These are phyloP conservation scores for Amazona vittata DNA, from an alignment of 2,113 vertebrate genomes.

Conservation along the genomic window DNA sequence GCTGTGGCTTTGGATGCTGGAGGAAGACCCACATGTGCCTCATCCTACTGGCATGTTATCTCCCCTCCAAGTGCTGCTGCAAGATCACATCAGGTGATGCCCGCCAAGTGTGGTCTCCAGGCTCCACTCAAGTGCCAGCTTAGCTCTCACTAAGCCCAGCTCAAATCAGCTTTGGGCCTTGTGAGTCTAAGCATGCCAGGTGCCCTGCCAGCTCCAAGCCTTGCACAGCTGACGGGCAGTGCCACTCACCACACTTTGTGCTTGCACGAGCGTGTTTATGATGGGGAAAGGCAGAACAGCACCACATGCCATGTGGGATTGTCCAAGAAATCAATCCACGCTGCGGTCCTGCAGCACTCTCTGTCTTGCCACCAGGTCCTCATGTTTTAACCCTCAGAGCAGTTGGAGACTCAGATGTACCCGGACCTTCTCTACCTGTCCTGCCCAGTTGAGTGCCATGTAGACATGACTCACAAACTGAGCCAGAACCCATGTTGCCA, in stretches of 20 bases:
- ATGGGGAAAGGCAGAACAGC: not conserved
- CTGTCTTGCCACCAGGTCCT: not conserved
- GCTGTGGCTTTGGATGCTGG: not conserved
- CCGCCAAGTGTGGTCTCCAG: not conserved
- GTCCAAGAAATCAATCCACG: not conserved
- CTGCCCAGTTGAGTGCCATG: not conserved
- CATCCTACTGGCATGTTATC: not conserved
- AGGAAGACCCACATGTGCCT: not conserved
- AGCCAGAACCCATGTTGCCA: not conserved
- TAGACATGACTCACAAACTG: not conserved
- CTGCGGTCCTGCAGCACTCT: not conserved
- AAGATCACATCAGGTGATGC: not conserved
- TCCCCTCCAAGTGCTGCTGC: not conserved
- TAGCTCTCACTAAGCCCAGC: not conserved
- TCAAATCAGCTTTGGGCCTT: not conserved
- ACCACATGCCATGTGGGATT: not conserved
- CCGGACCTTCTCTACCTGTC: not conserved
- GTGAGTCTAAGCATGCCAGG: rapidly evolving
- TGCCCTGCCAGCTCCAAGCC: not conserved
- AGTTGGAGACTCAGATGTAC: rapidly evolving
- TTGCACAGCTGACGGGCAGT: not conserved
- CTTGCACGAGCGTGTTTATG: not conserved
- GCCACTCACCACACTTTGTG: not conserved
- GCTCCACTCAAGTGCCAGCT: not conserved
- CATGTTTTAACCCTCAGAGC: not conserved